Percentiles rank a stretch among this genome's conserved stretches.
Conservation (phyloP, 2,888 invertebrate species). For the Pammene fasciana region DNA sequence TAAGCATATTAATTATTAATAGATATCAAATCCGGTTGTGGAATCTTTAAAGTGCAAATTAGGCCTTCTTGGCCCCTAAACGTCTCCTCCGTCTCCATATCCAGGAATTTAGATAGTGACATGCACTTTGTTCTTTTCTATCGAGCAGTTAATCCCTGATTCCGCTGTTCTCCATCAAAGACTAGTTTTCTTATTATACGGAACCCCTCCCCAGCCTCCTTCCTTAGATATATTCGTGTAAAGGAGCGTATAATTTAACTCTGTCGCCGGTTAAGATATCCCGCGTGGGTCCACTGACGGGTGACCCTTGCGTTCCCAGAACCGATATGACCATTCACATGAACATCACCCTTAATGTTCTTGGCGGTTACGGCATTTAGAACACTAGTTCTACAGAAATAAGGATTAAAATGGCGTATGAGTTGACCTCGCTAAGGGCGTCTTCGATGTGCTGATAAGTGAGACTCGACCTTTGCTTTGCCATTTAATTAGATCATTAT, state of each 20-base stretch:
- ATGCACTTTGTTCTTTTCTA: no score
- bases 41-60: no score
- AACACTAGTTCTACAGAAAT: neutral
- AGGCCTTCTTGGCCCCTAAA: no score
- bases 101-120: no score
- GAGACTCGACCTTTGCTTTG: slow-evolving; percentile 39
- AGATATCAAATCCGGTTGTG: no score
- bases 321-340: slow-evolving; percentile 44
- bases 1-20: no score
- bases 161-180: neutral
- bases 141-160: no score
- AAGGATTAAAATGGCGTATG: neutral
- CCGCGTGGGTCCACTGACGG: slow-evolving; percentile 62
- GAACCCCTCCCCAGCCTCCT: slow-evolving; percentile 47
- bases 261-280: slow-evolving; percentile 71
- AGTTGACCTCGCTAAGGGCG: neutral
- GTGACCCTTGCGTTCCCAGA: slow-evolving; percentile 49
- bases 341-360: slow-evolving; percentile 6
- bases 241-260: slow-evolving; percentile 75
- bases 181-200: slow-evolving; percentile 21
- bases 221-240: slow-evolving; percentile 56
- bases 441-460: slow-evolving; percentile 24
- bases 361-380: neutral
- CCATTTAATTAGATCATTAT: slow-evolving; percentile 55
- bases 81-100: no score